These are phyloP conservation scores for Lasioglossum albipes DNA, from an alignment of 1,140 invertebrate species.

Conservation along the genomic window DNA sequence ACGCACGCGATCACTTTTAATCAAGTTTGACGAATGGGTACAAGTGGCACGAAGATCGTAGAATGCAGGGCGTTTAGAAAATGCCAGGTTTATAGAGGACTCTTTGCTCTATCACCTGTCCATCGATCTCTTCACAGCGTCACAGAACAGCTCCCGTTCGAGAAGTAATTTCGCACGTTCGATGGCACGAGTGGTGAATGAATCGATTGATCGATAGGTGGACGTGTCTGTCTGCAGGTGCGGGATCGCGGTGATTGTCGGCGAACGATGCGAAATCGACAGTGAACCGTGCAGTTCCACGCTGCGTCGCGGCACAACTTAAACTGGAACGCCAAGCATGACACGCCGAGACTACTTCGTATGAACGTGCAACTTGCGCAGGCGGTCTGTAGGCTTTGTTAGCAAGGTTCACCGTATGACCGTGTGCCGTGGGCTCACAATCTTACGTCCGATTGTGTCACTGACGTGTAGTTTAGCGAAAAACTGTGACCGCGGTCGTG, in stretches of 20 bases:
- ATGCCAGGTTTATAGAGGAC: too few species aligned
- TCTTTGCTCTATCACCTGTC: background rate
- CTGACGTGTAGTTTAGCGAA: background rate
- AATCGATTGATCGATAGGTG: background rate
- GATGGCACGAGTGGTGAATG: background rate
- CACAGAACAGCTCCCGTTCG: background rate
- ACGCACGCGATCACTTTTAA: too few species aligned
- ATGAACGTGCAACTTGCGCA: conserved; percentile 49
- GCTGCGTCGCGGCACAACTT: conserved; percentile 66
- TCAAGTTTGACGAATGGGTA: too few species aligned
- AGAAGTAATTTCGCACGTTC: background rate
- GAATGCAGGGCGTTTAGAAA: too few species aligned
- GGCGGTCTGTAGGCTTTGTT: conserved; percentile 41
- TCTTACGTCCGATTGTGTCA: background rate
- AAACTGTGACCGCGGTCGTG: background rate
- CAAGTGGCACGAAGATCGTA: too few species aligned
- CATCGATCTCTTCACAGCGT: background rate
- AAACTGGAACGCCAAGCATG: conserved; percentile 74
- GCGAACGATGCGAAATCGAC: background rate
- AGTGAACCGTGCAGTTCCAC: conserved; percentile 26
- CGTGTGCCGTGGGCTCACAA: conserved; percentile 13
- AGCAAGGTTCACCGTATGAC: conserved; percentile 24
- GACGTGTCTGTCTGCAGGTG: background rate
- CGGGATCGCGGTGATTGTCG: background rate
- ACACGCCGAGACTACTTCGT: conserved; percentile 27